Conservation (phyloP, 1,140 invertebrate species). For the Drosophila virilis region DNA sequence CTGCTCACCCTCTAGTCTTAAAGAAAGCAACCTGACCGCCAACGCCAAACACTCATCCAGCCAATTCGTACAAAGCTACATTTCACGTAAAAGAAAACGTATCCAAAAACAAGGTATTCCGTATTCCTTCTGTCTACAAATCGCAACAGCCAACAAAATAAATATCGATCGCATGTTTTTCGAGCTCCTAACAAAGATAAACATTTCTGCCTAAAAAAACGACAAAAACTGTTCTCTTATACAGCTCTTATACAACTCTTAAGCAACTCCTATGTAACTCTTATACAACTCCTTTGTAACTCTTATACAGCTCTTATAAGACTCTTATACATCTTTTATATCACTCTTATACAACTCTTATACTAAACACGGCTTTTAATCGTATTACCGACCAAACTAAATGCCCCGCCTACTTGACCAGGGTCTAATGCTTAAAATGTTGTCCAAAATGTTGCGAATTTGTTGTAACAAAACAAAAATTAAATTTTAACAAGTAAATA, state of each 20-base stretch:
- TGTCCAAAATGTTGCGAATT: conserved; percentile 22
- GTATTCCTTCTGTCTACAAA: conserved; percentile 44
- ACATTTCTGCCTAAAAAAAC: conserved; percentile 16
- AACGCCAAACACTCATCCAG: conserved; percentile 78
- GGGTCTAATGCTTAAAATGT: background rate
- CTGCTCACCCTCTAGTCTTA: conserved; percentile 77
- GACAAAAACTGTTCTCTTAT: conserved; percentile 24
- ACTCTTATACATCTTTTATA: conserved; percentile 23
- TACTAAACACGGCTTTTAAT: conserved; percentile 63
- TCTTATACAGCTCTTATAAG: background rate
- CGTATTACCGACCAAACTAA: conserved; percentile 80
- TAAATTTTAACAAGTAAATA: background rate
- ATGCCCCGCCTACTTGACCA: conserved; percentile 22
- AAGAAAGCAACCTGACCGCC: conserved; percentile 75
- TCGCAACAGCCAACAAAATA: conserved; percentile 24
- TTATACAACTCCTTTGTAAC: too few species aligned
- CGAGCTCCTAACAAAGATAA: conserved; percentile 53
- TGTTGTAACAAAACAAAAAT: conserved; percentile 17
- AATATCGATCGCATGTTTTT: conserved; percentile 36
- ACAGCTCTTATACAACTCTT: conserved; percentile 20
- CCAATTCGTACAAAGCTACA: conserved; percentile 82
- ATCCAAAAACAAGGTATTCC: conserved; percentile 83
- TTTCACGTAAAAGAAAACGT: conserved; percentile 83
- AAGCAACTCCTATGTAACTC: conserved; percentile 24
- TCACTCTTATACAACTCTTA: conserved; percentile 8